Percentiles rank a stretch among this genome's conserved stretches.
phyloP scores from a whole-genome alignment of 2,888 invertebrate species.

The Halictus quadricinctus region DNA sequence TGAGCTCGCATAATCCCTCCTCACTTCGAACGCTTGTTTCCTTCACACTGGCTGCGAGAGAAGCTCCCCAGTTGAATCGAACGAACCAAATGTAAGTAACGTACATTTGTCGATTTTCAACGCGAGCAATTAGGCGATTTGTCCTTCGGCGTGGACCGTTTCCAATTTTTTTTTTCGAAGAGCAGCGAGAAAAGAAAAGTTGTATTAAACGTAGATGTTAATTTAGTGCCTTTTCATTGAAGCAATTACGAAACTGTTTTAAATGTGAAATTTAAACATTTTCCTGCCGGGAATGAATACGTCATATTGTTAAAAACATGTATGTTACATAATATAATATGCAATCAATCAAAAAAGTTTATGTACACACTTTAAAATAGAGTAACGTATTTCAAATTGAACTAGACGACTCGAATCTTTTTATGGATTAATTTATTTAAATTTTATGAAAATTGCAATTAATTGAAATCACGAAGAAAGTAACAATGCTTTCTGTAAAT shows the following conservation, averaged over 20 bases:
- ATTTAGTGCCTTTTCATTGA: conserved; percentile 2
- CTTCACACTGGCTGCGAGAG: background rate
- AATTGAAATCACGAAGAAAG: background rate
- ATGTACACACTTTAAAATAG: background rate
- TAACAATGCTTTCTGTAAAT: background rate
- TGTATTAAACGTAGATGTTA: background rate
- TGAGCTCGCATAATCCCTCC: background rate
- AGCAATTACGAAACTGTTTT: background rate
- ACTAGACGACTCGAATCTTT: background rate
- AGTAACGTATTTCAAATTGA: background rate
- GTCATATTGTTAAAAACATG: background rate
- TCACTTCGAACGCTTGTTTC: conserved; percentile 13
- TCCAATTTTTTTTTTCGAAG: background rate
- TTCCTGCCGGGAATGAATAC: background rate
- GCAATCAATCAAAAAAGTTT: background rate
- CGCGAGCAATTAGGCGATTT: background rate
- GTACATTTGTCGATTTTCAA: background rate
- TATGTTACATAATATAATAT: background rate
- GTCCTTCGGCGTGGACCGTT: conserved; percentile 7
- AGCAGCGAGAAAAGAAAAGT: background rate
- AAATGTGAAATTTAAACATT: background rate
- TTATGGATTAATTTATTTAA: background rate
- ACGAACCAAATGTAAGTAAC: background rate
- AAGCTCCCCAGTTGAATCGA: background rate
- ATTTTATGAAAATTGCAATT: background rate